phyloP scores from a whole-genome alignment of 2,888 invertebrate genomes.

The Hesperia comma region DNA sequence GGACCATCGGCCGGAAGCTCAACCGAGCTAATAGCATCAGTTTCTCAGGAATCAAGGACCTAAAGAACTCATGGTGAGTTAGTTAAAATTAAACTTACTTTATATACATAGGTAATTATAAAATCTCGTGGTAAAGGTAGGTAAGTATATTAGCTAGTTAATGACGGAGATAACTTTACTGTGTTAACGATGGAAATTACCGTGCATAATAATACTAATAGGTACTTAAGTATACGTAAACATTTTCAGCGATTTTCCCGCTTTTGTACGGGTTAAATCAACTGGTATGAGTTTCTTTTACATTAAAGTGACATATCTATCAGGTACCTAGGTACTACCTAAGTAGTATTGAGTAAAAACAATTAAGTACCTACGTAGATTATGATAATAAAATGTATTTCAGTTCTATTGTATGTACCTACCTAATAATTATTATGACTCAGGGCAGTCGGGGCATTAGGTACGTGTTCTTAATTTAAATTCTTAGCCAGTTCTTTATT shows the following conservation, averaged over 20 bases:
- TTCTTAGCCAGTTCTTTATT: constrained; percentile 4
- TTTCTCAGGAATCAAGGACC: constrained; percentile 82
- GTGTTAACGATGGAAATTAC: background rate
- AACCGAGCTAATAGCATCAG: constrained; percentile 85
- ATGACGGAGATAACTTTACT: constrained; percentile 22
- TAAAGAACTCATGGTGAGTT: constrained; percentile 85
- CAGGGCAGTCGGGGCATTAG: background rate
- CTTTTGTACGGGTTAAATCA: background rate
- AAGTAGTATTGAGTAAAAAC: background rate
- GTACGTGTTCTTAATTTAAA: constrained; percentile 5
- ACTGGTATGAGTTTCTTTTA: background rate
- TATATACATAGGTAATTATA: background rate
- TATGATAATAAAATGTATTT: background rate
- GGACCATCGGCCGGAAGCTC: constrained; percentile 83
- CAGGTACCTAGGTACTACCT: too few relatives aligned
- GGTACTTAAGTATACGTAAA: background rate
- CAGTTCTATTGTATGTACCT: too few relatives aligned
- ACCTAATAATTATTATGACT: background rate
- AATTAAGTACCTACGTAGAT: background rate
- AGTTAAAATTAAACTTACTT: background rate
- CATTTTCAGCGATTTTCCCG: constrained; percentile 2
- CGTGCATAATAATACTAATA: background rate
- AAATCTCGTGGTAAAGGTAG: background rate
- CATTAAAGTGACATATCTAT: background rate
- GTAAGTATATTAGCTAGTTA: constrained; percentile 5